Conservation (phyloP, 2,888 invertebrate species). For the Bombylius discolor region DNA sequence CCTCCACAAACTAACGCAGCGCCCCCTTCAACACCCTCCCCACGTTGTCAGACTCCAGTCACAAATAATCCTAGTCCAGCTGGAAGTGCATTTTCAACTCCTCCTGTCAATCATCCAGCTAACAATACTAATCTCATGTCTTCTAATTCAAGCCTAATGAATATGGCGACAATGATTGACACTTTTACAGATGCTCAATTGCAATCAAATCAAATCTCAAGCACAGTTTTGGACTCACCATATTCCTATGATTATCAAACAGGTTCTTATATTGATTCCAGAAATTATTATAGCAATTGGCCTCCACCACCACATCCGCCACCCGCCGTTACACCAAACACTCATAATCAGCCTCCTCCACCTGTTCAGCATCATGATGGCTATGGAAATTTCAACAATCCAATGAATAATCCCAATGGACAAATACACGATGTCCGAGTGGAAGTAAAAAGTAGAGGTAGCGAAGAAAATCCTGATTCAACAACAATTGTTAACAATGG, state of each 20-base stretch:
- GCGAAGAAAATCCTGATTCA: slow-evolving; percentile 62
- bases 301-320: slow-evolving; percentile 45
- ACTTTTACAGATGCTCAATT: slow-evolving; percentile 64
- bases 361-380: slow-evolving; percentile 20
- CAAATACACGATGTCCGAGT: slow-evolving; percentile 23
- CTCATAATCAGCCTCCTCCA: slow-evolving; percentile 16
- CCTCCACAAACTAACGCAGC: slow-evolving; percentile 20
- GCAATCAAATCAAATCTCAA: slow-evolving; percentile 75
- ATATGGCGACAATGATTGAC: slow-evolving; percentile 66
- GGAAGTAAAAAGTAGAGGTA: slow-evolving; percentile 32
- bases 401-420: slow-evolving; percentile 17
- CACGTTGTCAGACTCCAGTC: slow-evolving; percentile 34
- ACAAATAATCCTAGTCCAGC: slow-evolving; percentile 46
- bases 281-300: slow-evolving; percentile 50
- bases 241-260: slow-evolving; percentile 49
- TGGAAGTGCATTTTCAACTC: slow-evolving; percentile 37
- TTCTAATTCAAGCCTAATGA: slow-evolving; percentile 45
- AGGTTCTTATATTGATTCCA: slow-evolving; percentile 43
- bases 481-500: slow-evolving; percentile 48
- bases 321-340: slow-evolving; percentile 39
- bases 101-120: slow-evolving; percentile 30
- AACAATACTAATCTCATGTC: slow-evolving; percentile 34
- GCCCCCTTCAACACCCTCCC: slow-evolving; percentile 31
- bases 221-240: slow-evolving; percentile 64
- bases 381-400: slow-evolving; percentile 22